phyloP scores from a whole-genome alignment of 2,888 invertebrate genomes.

The Tinea trinotella region DNA sequence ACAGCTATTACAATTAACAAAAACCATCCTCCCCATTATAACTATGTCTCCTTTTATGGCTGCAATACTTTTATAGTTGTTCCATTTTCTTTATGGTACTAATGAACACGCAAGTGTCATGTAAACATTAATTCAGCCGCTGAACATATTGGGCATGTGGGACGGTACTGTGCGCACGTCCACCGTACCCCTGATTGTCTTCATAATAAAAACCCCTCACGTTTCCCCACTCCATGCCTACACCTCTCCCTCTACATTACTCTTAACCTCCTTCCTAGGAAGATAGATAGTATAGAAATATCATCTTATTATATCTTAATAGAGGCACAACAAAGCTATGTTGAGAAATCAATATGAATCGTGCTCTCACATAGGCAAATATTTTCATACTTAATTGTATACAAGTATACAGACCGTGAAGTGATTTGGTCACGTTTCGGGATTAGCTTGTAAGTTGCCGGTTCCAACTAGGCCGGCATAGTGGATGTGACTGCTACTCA shows the following conservation, averaged over 20 bases:
- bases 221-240: conserved; percentile 32
- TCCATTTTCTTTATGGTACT: conserved; percentile 3
- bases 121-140: conserved; percentile 34
- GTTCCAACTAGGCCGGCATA: too few species aligned
- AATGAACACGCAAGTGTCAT: conserved; percentile 3
- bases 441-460: too few species aligned
- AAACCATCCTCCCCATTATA: background rate
- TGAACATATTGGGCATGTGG: conserved; percentile 35
- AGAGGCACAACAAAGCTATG: background rate
- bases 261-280: background rate
- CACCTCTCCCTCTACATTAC: background rate
- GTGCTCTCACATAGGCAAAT: background rate
- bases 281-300: background rate
- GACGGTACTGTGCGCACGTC: conserved; percentile 25
- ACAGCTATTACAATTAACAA: background rate
- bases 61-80: background rate
- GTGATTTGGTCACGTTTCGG: too few species aligned
- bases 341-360: background rate
- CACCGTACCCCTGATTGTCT: conserved; percentile 44
- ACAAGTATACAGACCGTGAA: too few species aligned
- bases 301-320: background rate
- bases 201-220: conserved; percentile 55
- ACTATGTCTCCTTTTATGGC: background rate
- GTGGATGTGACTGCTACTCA: too few species aligned
- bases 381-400: too few species aligned